Evolutionary conservation across 2,113 vertebrate genomes (phyloP).

Genomic region (Rhynchomys soricoides): DNA sequence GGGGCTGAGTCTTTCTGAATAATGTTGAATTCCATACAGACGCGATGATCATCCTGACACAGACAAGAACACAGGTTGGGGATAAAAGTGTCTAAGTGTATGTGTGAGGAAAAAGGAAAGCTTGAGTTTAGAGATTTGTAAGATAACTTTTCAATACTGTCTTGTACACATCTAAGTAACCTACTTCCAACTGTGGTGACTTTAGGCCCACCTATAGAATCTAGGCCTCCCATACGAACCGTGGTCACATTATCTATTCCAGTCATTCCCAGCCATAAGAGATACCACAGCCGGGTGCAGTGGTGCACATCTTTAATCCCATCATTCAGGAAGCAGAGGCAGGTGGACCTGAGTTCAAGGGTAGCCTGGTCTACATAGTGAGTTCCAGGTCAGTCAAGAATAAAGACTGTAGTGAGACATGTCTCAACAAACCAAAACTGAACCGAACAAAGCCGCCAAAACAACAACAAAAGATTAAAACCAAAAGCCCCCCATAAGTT

Average conservation of each 20-base stretch:
- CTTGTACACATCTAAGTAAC: background rate
- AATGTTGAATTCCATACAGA: conserved; percentile 95
- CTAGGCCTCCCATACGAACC: background rate
- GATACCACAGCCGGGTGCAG: background rate
- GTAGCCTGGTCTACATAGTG: background rate
- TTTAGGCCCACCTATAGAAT: background rate
- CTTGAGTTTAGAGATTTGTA: background rate
- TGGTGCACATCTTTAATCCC: background rate
- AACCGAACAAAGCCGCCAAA: background rate
- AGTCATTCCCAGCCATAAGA: background rate
- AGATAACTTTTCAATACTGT: background rate
- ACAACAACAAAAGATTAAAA: background rate
- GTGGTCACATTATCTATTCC: background rate
- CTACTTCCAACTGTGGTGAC: background rate
- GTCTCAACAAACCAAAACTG: background rate
- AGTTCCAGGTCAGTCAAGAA: background rate
- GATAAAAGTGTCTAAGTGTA: background rate
- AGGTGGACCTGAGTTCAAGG: background rate
- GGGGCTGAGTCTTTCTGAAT: conserved; percentile 96
- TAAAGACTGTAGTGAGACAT: background rate
- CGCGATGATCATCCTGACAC: conserved; percentile 94
- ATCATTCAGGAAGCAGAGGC: background rate
- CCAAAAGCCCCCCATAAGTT: background rate
- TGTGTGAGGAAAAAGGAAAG: background rate
- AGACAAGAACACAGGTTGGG: background rate